Evolutionary conservation across 2,113 vertebrate genomes (phyloP).

Genomic region (Rhinolophus sinicus): DNA sequence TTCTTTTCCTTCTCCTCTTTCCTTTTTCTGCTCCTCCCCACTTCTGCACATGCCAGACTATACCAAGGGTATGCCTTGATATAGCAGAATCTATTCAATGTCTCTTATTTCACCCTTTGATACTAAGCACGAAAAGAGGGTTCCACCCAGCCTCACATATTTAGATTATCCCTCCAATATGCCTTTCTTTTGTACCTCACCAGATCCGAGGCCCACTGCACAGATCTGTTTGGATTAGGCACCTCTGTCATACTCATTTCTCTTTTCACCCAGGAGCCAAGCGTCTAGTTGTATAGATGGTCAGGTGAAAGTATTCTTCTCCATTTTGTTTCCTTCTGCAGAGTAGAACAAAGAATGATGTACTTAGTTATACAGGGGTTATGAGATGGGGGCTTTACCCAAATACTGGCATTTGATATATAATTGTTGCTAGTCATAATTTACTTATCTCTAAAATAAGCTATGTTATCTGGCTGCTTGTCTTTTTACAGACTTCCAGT

Average conservation of each 20-base stretch:
- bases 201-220: not conserved
- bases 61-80: not conserved
- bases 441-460: constrained; percentile 48
- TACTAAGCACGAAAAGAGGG: not conserved
- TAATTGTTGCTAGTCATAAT: not conserved
- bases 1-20: not conserved
- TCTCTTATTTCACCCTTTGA: not conserved
- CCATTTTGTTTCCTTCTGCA: not conserved
- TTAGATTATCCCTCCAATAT: not conserved
- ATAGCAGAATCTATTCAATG: no score
- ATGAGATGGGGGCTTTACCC: not conserved
- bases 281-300: not conserved
- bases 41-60: not conserved
- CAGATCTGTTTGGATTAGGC: not conserved
- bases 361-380: not conserved
- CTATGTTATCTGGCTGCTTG: not conserved
- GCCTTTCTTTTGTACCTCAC: not conserved
- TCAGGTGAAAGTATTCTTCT: not conserved
- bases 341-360: not conserved
- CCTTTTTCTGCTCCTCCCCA: not conserved
- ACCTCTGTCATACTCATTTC: not conserved
- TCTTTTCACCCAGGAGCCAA: not conserved
- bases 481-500: not conserved
- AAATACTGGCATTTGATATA: not conserved
- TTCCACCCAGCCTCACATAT: rapidly evolving